Evolutionary conservation across 2,888 invertebrate genomes (phyloP).

Genomic region (Nipponacmea schrenckii): DNA sequence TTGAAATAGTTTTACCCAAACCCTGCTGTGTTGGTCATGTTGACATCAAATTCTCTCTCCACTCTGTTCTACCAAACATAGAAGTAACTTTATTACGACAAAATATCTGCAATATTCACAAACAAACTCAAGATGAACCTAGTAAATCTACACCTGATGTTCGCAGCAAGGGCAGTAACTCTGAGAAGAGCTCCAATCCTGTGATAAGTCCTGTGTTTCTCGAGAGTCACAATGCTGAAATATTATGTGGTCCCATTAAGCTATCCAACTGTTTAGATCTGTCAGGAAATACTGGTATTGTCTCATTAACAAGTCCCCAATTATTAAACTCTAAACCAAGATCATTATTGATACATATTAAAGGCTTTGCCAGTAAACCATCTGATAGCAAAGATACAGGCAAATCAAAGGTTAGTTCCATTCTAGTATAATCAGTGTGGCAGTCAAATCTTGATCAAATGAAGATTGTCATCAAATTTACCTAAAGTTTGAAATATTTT

Average conservation of each 20-base stretch:
- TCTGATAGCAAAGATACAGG: constrained; percentile 35
- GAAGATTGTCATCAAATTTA: background rate
- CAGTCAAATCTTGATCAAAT: background rate
- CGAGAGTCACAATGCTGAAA: constrained; percentile 87
- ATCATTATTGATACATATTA: constrained; percentile 63
- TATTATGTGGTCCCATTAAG: constrained; percentile 88
- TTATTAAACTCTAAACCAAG: constrained; percentile 62
- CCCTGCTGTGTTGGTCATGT: constrained; percentile 84
- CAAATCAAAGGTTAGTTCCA: constrained; percentile 27
- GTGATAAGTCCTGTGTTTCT: constrained; percentile 76
- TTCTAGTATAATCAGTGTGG: background rate
- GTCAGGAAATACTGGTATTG: constrained; percentile 84
- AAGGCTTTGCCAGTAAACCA: constrained; percentile 49
- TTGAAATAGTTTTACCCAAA: constrained; percentile 86
- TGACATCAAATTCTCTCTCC: constrained; percentile 86
- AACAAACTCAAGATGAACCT: constrained; percentile 63
- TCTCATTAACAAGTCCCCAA: constrained; percentile 85
- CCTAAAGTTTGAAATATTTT: too few relatives aligned
- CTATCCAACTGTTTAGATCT: constrained; percentile 84
- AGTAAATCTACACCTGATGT: constrained; percentile 4
- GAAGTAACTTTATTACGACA: constrained; percentile 76
- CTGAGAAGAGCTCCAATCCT: constrained; percentile 33
- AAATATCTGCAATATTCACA: constrained; percentile 73
- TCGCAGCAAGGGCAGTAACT: constrained; percentile 11
- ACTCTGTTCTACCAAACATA: constrained; percentile 82